Base-by-base conservation (phyloP, 2,888 invertebrate species). In the Agonum fuliginosum region DNA sequence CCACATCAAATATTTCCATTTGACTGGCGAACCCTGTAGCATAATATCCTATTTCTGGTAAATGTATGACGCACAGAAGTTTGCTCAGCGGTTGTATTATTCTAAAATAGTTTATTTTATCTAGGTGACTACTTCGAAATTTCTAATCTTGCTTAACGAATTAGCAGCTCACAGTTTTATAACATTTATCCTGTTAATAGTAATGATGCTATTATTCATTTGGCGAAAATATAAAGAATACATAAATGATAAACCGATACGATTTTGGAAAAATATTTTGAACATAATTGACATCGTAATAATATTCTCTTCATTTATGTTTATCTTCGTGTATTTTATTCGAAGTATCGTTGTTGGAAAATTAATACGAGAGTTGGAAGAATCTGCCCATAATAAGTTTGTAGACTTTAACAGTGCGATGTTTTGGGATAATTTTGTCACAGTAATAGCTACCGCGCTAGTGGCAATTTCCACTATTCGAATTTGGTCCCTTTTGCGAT, bases 401-500 rank as follows among this genome's bases (percentile, higher is more conserved):
- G 80, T 84, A 6, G 82, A 81, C 72, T 84, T 84, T 79, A 83
- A 82, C 73, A 77, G 81, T 22, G 77, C 84, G 5, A 81, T 84
- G 34, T 78, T 78, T 22, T 75, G 82, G 1, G 83, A 85, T 19
- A 78, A 75, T 6, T 46, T 78, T 10, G 74, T 84, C 10, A 83
- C 81, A 0, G 27, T 81, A 0, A 65, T 83, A 14, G 81, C 81
- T 0, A 83, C 83, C 8, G 6, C 80, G 30, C 78, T 85, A 37
- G 81, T 85, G 6, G 81, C 83, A 73, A 62, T 84, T 8, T 82
- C 84, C 1, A 85, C 84, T 2, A 71, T 84, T 4, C 81, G 84
- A 5, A 71, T 84, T 0, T 85, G 84, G 85, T 83, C 83, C 54
- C 75, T 85, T 46, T 78, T 85, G 14, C 79, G 83, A 78, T 84